Conservation (phyloP, 2,797 vertebrate genomes). For the Gila robusta region DNA sequence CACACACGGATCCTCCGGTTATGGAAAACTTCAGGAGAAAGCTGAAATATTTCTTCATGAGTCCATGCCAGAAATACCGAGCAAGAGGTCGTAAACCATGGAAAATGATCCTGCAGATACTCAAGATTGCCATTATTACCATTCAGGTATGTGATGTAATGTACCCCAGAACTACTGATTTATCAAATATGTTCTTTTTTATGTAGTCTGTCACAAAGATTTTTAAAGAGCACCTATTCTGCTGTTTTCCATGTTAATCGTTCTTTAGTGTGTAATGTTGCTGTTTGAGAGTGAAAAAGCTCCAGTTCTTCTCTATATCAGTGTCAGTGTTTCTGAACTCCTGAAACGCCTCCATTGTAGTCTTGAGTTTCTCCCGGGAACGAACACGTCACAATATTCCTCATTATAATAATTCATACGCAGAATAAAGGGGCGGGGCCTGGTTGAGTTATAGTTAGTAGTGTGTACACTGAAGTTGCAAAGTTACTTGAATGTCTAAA, state of each 20-base stretch:
- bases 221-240: neutral
- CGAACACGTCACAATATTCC: neutral
- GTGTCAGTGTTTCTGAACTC: neutral
- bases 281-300: neutral
- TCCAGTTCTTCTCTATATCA: neutral
- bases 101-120: conserved; percentile 92
- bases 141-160: conserved; percentile 81
- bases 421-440: neutral
- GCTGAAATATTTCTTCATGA: conserved; percentile 98
- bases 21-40: conserved; percentile 90
- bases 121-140: conserved; percentile 93
- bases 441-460: neutral
- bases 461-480: neutral
- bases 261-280: neutral
- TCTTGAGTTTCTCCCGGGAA: neutral
- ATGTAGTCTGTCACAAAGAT: neutral
- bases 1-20: conserved; percentile 55
- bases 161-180: neutral
- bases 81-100: conserved; percentile 92
- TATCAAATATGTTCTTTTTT: neutral
- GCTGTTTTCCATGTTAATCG: neutral
- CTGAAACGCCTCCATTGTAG: neutral
- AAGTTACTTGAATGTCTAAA: neutral
- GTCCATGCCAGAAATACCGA: conserved; percentile 94
- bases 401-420: neutral